phyloP scores from a whole-genome alignment of 2,113 vertebrate genomes.

The Datnioides undecimradiatus region DNA sequence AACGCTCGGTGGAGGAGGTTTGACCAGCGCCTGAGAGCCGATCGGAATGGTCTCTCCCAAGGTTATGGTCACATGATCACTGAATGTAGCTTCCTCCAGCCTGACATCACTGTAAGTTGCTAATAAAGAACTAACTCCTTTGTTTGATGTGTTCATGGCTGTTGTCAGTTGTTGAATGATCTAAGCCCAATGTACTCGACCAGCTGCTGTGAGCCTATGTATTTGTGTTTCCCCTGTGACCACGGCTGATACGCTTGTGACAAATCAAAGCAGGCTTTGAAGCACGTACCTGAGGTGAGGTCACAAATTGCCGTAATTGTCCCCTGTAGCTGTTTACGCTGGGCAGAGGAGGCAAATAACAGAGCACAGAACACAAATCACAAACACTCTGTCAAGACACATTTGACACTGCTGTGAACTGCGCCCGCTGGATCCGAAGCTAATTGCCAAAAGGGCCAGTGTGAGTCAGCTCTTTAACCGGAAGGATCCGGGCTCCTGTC shows the following conservation, averaged over 20 bases:
- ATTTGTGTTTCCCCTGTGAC: neutral
- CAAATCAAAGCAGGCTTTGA: neutral
- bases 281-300: neutral
- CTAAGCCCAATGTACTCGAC: too few relatives aligned
- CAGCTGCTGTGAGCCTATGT: too few relatives aligned
- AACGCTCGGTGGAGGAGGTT: too few relatives aligned
- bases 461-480: slow-evolving; percentile 34
- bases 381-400: neutral
- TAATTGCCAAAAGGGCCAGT: neutral
- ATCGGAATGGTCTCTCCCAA: too few relatives aligned
- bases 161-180: too few relatives aligned
- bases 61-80: too few relatives aligned
- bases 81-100: too few relatives aligned
- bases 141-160: too few relatives aligned
- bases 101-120: too few relatives aligned
- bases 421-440: slow-evolving; percentile 16
- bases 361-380: neutral
- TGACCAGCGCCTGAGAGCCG: too few relatives aligned
- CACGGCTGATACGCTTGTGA: neutral
- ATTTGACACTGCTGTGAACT: slow-evolving; percentile 7
- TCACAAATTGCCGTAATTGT: neutral
- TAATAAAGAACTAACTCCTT: too few relatives aligned
- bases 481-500: slow-evolving; percentile 13
- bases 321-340: neutral
- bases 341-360: neutral